Evolutionary conservation across 2,797 vertebrate genomes (phyloP).

Genomic region (Streptopelia turtur): DNA sequence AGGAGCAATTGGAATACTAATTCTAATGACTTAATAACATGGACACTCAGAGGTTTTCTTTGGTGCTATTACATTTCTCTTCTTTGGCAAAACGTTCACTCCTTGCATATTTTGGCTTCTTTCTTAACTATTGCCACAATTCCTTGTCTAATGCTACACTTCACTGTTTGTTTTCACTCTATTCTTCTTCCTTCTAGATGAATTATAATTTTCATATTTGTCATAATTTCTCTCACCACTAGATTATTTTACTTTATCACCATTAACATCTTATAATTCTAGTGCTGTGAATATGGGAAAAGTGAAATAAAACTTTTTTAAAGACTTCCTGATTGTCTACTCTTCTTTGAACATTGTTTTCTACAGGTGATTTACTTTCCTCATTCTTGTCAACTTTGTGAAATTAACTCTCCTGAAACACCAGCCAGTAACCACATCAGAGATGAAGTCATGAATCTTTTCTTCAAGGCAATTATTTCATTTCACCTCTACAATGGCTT

Average conservation of each 20-base stretch:
- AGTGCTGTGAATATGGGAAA: neutral
- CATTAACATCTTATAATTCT: neutral
- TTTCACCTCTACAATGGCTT: neutral
- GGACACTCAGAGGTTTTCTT: neutral
- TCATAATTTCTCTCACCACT: neutral
- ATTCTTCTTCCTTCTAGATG: neutral
- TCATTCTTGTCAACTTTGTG: neutral
- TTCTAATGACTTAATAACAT: neutral
- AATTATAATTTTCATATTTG: neutral
- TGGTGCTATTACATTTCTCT: neutral
- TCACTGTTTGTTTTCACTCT: neutral
- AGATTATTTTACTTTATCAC: neutral
- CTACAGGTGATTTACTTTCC: neutral
- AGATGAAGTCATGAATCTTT: neutral
- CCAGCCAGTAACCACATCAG: neutral
- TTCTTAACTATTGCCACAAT: neutral
- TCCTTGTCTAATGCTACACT: neutral
- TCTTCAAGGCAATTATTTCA: neutral
- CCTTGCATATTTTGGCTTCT: neutral
- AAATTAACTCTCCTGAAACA: neutral
- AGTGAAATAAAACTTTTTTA: neutral
- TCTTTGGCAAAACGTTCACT: neutral
- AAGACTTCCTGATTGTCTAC: neutral
- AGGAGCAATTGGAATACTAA: neutral
- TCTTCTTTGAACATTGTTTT: neutral